Base-by-base conservation (phyloP, 2,113 vertebrate genomes). In the Scophthalmus maximus region DNA sequence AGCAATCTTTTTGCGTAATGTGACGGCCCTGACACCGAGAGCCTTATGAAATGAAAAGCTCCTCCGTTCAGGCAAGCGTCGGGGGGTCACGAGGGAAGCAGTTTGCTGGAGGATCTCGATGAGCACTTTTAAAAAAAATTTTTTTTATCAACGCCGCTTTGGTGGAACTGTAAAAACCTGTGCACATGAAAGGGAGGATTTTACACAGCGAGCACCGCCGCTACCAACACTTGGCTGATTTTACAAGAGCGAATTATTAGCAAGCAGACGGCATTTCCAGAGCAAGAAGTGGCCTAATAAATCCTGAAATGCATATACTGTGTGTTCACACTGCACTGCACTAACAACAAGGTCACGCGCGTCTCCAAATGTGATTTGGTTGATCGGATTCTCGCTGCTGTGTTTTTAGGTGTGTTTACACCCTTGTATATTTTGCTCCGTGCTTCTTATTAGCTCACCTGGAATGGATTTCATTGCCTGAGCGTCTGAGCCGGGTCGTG, bases 11-110 rank as follows among this genome's bases (percentile, higher is more conserved):
- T 68, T 34, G 59, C 60, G 55, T 64, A 68, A 76, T 82, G 70
- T 70, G 55, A 78, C 17, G 20, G 18, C 36, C 1, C 32, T 67
- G 57, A 72, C 81, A 88, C 57, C 1, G 22, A 42, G 32, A 34
- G 44, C 12, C 18, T 61, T 56, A 32, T 58, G 64, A 78, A 87
- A 84, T 83, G 60, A 81, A 81, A 77, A 56, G 59, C 72, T 65
- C 55, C 62, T 72, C 32, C 20, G 46, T 68, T 86, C 68, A 78
- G 36, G 26, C 57, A 59, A 69, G 76, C 50, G 5, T 76, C 78
- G 72, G 75, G 74, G 82, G 75, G 79, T 47, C 51, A 55, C 57
- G 34, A 71, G 68, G 59, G 58, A 72, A 79, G 65, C 53, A 62
- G 66, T 82, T 83, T 82, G 68, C 50, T 29, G 42, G 6, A 68